Evolutionary conservation across 1,140 invertebrate species (phyloP).

Genomic region (Cepaea nemoralis): DNA sequence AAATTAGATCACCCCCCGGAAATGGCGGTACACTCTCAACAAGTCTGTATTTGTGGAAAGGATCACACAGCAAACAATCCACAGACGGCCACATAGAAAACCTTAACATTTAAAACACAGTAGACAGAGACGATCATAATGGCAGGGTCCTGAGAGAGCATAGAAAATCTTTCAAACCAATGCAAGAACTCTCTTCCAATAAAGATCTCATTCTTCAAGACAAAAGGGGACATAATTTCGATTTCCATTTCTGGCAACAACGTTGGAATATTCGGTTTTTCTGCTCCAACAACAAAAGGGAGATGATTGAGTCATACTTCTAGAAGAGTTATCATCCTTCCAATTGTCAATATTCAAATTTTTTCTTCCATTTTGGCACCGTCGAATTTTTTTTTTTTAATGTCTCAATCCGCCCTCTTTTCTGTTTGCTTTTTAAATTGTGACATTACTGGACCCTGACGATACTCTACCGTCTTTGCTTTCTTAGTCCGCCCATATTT

Average conservation of each 20-base stretch:
- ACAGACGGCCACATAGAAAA: constrained; percentile 7
- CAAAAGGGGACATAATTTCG: constrained; percentile 39
- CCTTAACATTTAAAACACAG: not conserved
- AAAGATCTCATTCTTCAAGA: constrained; percentile 39
- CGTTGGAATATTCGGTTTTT: constrained; percentile 29
- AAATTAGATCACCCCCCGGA: constrained; percentile 7
- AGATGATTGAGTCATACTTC: constrained; percentile 41
- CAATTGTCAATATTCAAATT: constrained; percentile 40
- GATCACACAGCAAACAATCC: not conserved
- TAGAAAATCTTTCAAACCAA: constrained; percentile 38
- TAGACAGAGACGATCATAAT: not conserved
- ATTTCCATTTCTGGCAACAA: constrained; percentile 39
- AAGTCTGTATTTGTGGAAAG: constrained; percentile 18
- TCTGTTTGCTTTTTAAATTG: not conserved
- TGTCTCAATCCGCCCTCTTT: not conserved
- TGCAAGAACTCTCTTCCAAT: constrained; percentile 28
- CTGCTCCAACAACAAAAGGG: constrained; percentile 32
- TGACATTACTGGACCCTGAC: constrained; percentile 3
- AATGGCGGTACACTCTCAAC: constrained; percentile 7
- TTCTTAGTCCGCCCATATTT: not conserved
- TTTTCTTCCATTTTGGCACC: not conserved
- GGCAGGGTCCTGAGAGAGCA: not conserved
- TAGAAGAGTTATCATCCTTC: constrained; percentile 29
- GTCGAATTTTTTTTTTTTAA: not conserved
- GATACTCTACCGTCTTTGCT: constrained; percentile 2